These are phyloP conservation scores for Spatulosminthurus flaviceps DNA, from an alignment of 2,888 invertebrate genomes.

Conservation along the genomic window DNA sequence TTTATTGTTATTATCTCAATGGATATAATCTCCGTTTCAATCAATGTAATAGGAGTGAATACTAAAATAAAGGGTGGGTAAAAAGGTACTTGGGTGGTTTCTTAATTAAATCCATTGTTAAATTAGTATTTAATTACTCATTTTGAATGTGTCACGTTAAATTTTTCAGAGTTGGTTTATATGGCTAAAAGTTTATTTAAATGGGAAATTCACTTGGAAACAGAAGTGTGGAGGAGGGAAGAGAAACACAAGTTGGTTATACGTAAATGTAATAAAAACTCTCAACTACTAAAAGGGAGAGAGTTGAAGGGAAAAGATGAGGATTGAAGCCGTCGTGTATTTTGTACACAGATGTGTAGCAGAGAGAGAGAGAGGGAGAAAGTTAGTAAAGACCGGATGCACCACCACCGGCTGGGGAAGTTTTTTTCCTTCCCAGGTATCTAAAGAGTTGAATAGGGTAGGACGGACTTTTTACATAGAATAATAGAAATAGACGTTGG, in stretches of 20 bases:
- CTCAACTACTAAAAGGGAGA: neutral
- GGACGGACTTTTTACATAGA: neutral
- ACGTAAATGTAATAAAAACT: too few relatives aligned
- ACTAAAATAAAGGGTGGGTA: too few relatives aligned
- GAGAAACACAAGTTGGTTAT: too few relatives aligned
- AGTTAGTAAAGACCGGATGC: neutral
- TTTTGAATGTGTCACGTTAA: too few relatives aligned
- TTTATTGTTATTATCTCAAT: conserved; percentile 3
- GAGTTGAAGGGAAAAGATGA: neutral
- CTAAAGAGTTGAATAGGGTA: neutral
- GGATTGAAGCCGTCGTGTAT: neutral
- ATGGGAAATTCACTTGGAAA: too few relatives aligned
- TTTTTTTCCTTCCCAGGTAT: neutral
- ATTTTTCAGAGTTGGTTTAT: too few relatives aligned
- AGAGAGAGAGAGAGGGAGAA: neutral
- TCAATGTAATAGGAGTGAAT: neutral
- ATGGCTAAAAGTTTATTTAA: too few relatives aligned
- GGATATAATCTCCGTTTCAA: neutral
- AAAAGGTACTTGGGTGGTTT: neutral
- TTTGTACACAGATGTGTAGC: neutral
- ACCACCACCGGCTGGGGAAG: too few relatives aligned
- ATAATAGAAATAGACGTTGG: too few relatives aligned
- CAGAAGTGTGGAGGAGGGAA: too few relatives aligned
- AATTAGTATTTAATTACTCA: too few relatives aligned
- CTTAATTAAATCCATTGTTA: neutral